Percentiles rank a stretch among this genome's conserved stretches.
Evolutionary conservation across 1,140 invertebrate species (phyloP).

Genomic region (Lepidurus apus): DNA sequence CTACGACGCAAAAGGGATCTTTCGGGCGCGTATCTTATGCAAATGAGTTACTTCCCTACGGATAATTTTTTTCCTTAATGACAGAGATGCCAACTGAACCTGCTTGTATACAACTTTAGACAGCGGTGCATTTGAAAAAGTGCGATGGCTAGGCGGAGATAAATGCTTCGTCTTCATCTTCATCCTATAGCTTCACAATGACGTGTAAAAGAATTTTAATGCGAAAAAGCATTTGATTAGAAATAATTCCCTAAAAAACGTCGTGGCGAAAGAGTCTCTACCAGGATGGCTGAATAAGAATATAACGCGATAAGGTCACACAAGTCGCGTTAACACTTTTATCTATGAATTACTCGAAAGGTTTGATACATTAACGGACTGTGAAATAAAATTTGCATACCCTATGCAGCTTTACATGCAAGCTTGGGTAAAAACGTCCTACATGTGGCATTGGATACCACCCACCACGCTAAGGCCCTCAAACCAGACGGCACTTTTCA

Average conservation of each 20-base stretch:
- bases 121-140: not conserved
- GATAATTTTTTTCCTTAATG: constrained; percentile 6
- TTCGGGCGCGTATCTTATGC: not conserved
- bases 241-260: no score
- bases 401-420: not conserved
- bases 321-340: no score
- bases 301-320: no score
- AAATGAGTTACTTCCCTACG: constrained; percentile 7
- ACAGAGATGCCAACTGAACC: not conserved
- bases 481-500: not conserved
- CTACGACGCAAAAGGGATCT: not conserved
- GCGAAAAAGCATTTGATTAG: no score
- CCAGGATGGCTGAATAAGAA: no score
- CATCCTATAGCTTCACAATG: not conserved
- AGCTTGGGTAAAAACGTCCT: not conserved
- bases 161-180: constrained; percentile 12
- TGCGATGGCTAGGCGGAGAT: not conserved
- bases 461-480: not conserved
- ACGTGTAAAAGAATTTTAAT: not conserved
- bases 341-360: no score
- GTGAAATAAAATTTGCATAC: no score
- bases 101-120: not conserved
- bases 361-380: no score
- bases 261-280: no score
- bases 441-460: not conserved